Conservation (phyloP, 2,888 invertebrate genomes). For the Heliconius hortense region DNA sequence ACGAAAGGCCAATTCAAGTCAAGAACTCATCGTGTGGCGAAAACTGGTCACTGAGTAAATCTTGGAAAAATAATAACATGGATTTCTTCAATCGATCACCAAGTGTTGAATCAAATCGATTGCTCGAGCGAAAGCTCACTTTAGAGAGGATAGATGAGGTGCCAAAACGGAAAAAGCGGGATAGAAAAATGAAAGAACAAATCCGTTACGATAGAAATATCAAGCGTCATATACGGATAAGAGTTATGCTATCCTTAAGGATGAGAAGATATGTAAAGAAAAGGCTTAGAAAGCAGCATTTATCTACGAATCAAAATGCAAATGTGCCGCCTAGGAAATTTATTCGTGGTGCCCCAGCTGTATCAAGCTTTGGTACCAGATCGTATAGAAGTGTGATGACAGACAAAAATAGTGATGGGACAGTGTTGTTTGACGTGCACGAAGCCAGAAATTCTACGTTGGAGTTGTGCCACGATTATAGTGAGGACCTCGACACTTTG, state of each 20-base stretch:
- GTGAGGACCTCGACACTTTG: slow-evolving; percentile 75
- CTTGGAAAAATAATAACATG: slow-evolving; percentile 69
- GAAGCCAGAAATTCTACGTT: slow-evolving; percentile 76
- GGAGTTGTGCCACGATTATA: slow-evolving; percentile 75
- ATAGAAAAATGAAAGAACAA: slow-evolving; percentile 72
- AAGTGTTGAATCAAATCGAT: slow-evolving; percentile 54
- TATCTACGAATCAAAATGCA: slow-evolving; percentile 53
- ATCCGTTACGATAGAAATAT: slow-evolving; percentile 82
- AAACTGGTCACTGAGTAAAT: slow-evolving; percentile 79
- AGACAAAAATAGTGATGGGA: slow-evolving; percentile 69
- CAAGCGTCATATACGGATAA: slow-evolving; percentile 84
- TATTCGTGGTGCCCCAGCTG: slow-evolving; percentile 61
- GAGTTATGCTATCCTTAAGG: slow-evolving; percentile 85
- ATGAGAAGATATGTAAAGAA: slow-evolving; percentile 81
- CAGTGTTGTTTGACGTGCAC: slow-evolving; percentile 72
- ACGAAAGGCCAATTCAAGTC: slow-evolving; percentile 69
- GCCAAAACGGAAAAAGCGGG: slow-evolving; percentile 60
- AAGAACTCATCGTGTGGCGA: slow-evolving; percentile 71
- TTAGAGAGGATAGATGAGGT: slow-evolving; percentile 72
- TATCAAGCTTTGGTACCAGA: slow-evolving; percentile 71
- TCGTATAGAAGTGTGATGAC: slow-evolving; percentile 72
- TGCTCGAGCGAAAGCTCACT: slow-evolving; percentile 55
- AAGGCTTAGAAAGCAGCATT: slow-evolving; percentile 56
- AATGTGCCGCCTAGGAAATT: slow-evolving; percentile 68
- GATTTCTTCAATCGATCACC: slow-evolving; percentile 66